phyloP scores from a whole-genome alignment of 2,888 invertebrate genomes.

The Synanthedon vespiformis region DNA sequence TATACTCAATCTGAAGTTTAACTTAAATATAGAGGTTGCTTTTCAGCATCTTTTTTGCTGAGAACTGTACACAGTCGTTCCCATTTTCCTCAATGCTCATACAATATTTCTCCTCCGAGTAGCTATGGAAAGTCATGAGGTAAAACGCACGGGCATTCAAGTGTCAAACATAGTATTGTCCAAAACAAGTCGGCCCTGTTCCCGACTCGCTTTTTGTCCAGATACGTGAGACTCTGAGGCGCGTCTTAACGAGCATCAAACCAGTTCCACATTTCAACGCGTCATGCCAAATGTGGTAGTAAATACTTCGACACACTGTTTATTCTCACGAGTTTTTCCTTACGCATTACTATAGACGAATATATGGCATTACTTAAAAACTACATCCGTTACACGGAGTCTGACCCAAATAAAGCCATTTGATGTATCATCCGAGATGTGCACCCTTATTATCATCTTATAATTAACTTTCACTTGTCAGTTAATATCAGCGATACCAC shows the following conservation, averaged over 20 bases:
- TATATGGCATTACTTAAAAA: background rate
- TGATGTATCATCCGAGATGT: slow-evolving; percentile 6
- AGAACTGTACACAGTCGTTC: background rate
- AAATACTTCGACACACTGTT: slow-evolving; percentile 41
- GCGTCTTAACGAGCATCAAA: slow-evolving; percentile 59
- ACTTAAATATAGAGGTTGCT: background rate
- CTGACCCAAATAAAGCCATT: slow-evolving; percentile 1
- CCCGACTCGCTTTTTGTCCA: slow-evolving; percentile 49
- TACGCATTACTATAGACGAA: slow-evolving; percentile 1
- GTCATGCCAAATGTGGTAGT: slow-evolving; percentile 55
- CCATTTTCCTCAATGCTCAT: slow-evolving; percentile 1
- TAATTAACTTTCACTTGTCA: slow-evolving; percentile 57
- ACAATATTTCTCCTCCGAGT: slow-evolving; percentile 10
- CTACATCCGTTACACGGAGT: background rate
- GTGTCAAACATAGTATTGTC: slow-evolving; percentile 55
- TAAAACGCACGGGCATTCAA: slow-evolving; percentile 54
- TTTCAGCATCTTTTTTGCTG: slow-evolving; percentile 1
- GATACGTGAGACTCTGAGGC: slow-evolving; percentile 58
- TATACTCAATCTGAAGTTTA: too few species aligned
- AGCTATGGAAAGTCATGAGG: slow-evolving; percentile 28
- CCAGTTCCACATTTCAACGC: slow-evolving; percentile 54
- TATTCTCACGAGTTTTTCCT: slow-evolving; percentile 34
- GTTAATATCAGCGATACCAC: slow-evolving; percentile 33
- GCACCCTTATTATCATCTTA: slow-evolving; percentile 16
- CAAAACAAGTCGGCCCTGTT: slow-evolving; percentile 48